A percentile compares a stretch with the other conserved stretches of the same genome.
Evolutionary conservation across 2,113 vertebrate genomes (phyloP).

Genomic region (Donacobius atricapilla): DNA sequence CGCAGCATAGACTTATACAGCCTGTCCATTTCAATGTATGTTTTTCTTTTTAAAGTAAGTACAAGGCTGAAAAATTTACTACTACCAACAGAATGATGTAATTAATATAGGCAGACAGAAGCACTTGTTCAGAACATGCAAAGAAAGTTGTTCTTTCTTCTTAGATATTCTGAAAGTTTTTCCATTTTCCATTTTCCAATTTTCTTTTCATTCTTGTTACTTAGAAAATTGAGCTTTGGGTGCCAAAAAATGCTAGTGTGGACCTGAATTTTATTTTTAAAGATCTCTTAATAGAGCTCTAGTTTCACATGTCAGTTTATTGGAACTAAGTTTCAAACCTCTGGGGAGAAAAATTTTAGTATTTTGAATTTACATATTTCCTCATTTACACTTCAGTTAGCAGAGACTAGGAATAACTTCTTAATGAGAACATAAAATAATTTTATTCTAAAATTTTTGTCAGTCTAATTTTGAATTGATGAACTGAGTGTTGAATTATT

Average conservation of each 20-base stretch:
- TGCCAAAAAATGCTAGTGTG: background rate
- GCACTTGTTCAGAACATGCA: background rate
- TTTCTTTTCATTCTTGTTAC: background rate
- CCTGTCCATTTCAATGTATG: background rate
- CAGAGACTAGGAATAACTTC: background rate
- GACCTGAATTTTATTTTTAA: background rate
- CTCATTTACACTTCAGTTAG: background rate
- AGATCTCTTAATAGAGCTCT: background rate
- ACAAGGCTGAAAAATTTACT: background rate
- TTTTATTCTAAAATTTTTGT: background rate
- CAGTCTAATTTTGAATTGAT: constrained; percentile 7
- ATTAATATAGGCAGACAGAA: background rate
- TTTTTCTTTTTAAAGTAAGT: background rate
- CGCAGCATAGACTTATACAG: background rate
- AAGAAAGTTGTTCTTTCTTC: background rate
- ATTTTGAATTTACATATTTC: background rate
- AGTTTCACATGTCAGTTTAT: background rate
- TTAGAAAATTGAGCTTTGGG: background rate
- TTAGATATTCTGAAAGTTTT: background rate
- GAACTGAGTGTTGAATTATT: background rate
- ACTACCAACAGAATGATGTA: background rate
- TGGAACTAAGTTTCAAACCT: background rate
- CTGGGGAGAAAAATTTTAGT: background rate
- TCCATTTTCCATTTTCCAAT: background rate
- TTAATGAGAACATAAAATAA: background rate